These are phyloP conservation scores for Myrmophylax atrothorax DNA, from an alignment of 2,113 vertebrate species.

Conservation along the genomic window DNA sequence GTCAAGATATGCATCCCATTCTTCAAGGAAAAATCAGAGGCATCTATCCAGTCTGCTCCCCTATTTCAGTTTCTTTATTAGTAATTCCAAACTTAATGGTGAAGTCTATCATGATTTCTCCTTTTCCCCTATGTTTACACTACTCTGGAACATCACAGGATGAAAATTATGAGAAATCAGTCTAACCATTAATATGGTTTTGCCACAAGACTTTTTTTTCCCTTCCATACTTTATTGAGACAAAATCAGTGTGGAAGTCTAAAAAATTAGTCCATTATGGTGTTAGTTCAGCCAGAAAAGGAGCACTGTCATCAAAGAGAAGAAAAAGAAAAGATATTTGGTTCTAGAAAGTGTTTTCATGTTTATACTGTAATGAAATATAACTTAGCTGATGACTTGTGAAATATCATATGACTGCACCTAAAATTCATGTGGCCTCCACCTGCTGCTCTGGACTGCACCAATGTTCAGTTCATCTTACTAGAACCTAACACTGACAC, in stretches of 20 bases:
- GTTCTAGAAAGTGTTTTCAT: background rate
- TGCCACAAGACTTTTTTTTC: background rate
- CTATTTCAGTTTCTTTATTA: background rate
- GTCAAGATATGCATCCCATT: background rate
- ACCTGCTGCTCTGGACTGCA: background rate
- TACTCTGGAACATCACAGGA: background rate
- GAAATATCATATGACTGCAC: rapidly evolving
- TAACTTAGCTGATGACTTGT: background rate
- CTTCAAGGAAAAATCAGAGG: background rate
- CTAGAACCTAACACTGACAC: background rate
- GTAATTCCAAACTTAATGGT: background rate
- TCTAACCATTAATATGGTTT: background rate
- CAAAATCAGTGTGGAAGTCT: background rate
- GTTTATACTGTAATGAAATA: background rate
- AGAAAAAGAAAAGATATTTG: background rate
- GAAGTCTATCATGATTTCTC: background rate
- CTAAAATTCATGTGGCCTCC: background rate
- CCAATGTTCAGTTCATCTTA: background rate
- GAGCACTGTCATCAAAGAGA: background rate
- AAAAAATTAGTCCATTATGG: background rate
- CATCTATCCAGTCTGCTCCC: background rate
- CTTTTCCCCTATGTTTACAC: background rate
- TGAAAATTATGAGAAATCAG: background rate
- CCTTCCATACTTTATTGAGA: background rate
- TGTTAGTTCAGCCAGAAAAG: background rate